These are phyloP conservation scores for Conchocele bisecta DNA, from an alignment of 2,888 invertebrate genomes.

Conservation along the genomic window DNA sequence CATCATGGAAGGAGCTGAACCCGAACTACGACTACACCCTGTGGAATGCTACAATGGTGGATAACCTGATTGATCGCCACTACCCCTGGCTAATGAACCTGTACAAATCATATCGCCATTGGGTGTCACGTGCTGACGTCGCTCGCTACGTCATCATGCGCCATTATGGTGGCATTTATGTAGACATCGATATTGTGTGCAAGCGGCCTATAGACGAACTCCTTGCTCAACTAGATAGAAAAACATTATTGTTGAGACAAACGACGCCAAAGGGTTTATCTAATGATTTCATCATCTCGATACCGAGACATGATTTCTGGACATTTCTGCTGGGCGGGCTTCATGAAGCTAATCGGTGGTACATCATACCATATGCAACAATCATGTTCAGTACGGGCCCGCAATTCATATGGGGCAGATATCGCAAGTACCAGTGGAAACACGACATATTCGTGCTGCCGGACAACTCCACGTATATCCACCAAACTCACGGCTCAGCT, in stretches of 20 bases:
- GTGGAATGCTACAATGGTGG: conserved; percentile 6
- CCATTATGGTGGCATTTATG: conserved; percentile 8
- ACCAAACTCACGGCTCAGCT: too few relatives aligned
- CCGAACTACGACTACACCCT: neutral
- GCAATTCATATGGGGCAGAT: too few relatives aligned
- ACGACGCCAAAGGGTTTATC: conserved; percentile 36
- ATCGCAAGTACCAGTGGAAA: too few relatives aligned
- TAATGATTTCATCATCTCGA: conserved; percentile 48
- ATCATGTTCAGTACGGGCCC: conserved; percentile 50
- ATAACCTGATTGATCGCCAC: neutral
- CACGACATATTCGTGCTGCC: too few relatives aligned
- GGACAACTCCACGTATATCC: too few relatives aligned
- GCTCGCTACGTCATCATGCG: neutral
- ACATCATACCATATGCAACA: conserved; percentile 38
- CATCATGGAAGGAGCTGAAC: neutral
- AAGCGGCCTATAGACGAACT: neutral
- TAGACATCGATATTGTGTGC: conserved; percentile 1
- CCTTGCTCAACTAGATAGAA: neutral
- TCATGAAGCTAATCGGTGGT: conserved; percentile 27
- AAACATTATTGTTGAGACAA: conserved; percentile 20
- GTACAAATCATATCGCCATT: neutral
- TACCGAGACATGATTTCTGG: conserved; percentile 35
- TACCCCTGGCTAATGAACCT: neutral
- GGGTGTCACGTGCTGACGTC: neutral
- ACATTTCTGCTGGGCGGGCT: conserved; percentile 34